A percentile compares a stretch with the other conserved stretches of the same genome.
phyloP scores from a whole-genome alignment of 2,888 invertebrate species.

The Anoplius nigerrimus region DNA sequence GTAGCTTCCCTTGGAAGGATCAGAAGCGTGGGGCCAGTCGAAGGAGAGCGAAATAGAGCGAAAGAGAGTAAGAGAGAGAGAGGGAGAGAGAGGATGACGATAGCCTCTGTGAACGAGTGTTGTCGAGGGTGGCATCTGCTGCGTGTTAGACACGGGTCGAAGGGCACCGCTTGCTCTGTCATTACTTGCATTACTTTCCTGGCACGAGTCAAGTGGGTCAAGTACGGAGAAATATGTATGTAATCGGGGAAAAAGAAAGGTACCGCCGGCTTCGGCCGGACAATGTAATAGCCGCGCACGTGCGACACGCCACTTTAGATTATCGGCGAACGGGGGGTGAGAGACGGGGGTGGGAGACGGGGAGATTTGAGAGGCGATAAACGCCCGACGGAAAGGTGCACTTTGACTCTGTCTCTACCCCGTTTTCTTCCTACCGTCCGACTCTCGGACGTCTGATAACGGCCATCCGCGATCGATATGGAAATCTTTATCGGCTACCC shows the following conservation, averaged over 20 bases:
- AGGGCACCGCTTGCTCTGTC: constrained; percentile 71
- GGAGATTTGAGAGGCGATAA: not conserved
- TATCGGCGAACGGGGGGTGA: not conserved
- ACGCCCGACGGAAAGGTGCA: no score
- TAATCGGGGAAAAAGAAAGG: constrained; percentile 29
- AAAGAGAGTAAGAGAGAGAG: constrained; percentile 38
- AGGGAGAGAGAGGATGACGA: constrained; percentile 21
- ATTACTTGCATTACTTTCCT: constrained; percentile 65
- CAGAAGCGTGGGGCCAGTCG: no score
- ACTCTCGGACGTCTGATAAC: no score
- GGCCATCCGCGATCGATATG: no score
- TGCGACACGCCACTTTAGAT: constrained; percentile 8
- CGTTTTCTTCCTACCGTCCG: no score
- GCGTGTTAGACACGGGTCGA: constrained; percentile 74
- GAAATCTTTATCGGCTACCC: no score
- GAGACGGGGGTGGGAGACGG: not conserved
- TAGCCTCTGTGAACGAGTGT: constrained; percentile 31
- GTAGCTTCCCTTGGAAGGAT: constrained; percentile 69
- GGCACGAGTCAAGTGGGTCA: constrained; percentile 72
- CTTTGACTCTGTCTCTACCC: no score
- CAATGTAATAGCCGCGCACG: constrained; percentile 6
- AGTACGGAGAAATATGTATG: constrained; percentile 56
- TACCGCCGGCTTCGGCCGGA: constrained; percentile 5
- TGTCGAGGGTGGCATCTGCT: constrained; percentile 73
- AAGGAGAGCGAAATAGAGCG: no score